phyloP scores from a whole-genome alignment of 1,140 invertebrate species.

The Kradibia gibbosae region DNA sequence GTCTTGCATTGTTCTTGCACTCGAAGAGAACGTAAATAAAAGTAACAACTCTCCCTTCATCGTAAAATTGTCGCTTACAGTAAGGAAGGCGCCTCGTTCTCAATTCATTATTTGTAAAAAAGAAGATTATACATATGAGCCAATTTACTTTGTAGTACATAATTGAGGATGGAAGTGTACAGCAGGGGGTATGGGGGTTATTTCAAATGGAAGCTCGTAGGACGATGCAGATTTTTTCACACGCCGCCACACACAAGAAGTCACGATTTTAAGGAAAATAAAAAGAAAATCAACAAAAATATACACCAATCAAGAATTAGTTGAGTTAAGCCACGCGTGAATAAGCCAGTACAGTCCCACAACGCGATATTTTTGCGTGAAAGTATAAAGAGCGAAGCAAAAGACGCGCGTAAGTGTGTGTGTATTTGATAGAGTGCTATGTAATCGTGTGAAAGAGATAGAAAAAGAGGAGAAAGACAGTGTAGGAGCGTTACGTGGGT shows the following conservation, averaged over 20 bases:
- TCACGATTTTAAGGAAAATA: conserved; percentile 28
- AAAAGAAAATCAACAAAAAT: conserved; percentile 39
- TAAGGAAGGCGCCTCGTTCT: conserved; percentile 39
- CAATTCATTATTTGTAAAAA: conserved; percentile 52
- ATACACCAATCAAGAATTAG: conserved; percentile 61
- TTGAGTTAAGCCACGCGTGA: conserved; percentile 61
- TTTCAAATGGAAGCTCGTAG: conserved; percentile 19
- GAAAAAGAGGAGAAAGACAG: conserved; percentile 51
- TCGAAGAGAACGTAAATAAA: conserved; percentile 2
- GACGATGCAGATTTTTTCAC: conserved; percentile 46
- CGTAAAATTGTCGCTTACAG: conserved; percentile 6
- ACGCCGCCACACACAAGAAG: conserved; percentile 22
- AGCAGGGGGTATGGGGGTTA: conserved; percentile 6
- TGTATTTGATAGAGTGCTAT: conserved; percentile 33
- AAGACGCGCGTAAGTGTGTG: conserved; percentile 6
- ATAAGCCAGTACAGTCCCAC: conserved; percentile 64
- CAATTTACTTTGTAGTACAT: conserved; percentile 53
- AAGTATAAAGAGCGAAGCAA: conserved; percentile 42
- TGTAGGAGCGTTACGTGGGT: conserved; percentile 66
- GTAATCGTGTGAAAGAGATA: conserved; percentile 14
- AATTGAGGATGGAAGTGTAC: conserved; percentile 45
- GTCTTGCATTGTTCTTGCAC: not conserved
- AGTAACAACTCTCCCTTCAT: conserved; percentile 42
- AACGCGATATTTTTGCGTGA: conserved; percentile 59
- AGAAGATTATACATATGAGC: conserved; percentile 52